Evolutionary conservation across 2,888 invertebrate genomes (phyloP), one percentile per base, ranked within the genome.

Genomic region (Cheilosia pagana): DNA sequence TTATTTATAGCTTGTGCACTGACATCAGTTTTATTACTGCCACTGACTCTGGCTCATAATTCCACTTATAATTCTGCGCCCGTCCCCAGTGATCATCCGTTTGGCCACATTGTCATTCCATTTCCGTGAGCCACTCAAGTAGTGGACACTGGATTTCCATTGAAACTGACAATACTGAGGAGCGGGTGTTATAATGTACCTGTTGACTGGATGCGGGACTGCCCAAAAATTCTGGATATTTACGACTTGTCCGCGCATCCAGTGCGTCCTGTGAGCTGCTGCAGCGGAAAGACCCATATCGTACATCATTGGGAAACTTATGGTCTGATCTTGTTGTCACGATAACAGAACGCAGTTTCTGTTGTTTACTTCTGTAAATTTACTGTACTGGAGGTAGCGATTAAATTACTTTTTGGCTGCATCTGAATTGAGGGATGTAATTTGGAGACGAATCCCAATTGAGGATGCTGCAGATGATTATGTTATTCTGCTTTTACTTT

Each of bases 21-120:
- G 75, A 57, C 75, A 81, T 81, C 75, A 85, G 81, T 81, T 85
- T 81, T 81, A 85, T 85, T 85, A 71, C 85, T 85, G 85, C 70
- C 85, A 85, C 75, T 71, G 85, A 57, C 70, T 75, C 57, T 60
- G 60, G 45, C 70, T 75, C 81, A 75, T 85, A 85, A 81, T 75
- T 85, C 75, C 57, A 85, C 81, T 85, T 85, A 45, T 81, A 70
- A 85, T 85, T 85, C 85, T 67, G 60, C 10, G 70, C 53, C 50
- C 75, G 85, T 85, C 60, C 60, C 39, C 74, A 35, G 45, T 81
- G 83, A 83, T 85, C 81, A 81, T 81, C 75, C 75, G 81, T 85
- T 81, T 50, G 75, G 75, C 70, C 70, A 75, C 81, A 85, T 67
- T 79, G 81, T 85, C 81, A 81, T 71, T 85, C 67, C 81, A 81